phyloP scores from a whole-genome alignment of 2,113 vertebrate species.

The Tyto alba region DNA sequence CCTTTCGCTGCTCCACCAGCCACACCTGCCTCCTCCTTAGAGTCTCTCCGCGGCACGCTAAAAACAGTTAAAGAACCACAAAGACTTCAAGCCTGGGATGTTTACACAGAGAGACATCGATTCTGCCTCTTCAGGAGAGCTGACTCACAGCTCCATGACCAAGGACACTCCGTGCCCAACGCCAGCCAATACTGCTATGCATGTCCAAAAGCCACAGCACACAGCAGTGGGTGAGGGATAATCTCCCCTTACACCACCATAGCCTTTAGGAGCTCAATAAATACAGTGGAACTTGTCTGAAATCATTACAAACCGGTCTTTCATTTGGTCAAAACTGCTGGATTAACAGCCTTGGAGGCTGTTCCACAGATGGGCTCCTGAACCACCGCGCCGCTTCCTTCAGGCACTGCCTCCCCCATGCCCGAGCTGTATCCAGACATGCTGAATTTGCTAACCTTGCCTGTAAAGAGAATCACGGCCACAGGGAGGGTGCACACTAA shows the following conservation, averaged over 20 bases:
- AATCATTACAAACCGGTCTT: not conserved
- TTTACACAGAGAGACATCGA: not conserved
- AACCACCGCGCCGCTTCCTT: not conserved
- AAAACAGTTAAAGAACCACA: not conserved
- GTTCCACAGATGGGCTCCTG: accelerated
- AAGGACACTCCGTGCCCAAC: accelerated
- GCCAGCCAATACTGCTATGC: not conserved
- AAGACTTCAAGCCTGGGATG: not conserved
- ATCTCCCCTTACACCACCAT: not conserved
- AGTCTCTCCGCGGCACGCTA: not conserved
- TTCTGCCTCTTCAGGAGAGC: not conserved
- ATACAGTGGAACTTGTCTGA: not conserved
- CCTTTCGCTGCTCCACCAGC: not conserved
- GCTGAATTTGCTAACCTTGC: not conserved
- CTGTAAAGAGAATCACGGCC: not conserved
- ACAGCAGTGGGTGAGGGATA: not conserved
- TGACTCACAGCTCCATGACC: not conserved
- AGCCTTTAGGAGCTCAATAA: not conserved
- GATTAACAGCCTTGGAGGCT: not conserved
- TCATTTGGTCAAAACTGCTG: not conserved
- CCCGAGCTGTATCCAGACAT: not conserved
- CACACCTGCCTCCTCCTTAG: not conserved
- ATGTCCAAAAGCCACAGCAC: not conserved
- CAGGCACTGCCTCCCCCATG: not conserved
- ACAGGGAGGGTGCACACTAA: not conserved